These are phyloP conservation scores for Onychomys leucogaster DNA, from an alignment of 2,797 vertebrate genomes.

Conservation along the genomic window DNA sequence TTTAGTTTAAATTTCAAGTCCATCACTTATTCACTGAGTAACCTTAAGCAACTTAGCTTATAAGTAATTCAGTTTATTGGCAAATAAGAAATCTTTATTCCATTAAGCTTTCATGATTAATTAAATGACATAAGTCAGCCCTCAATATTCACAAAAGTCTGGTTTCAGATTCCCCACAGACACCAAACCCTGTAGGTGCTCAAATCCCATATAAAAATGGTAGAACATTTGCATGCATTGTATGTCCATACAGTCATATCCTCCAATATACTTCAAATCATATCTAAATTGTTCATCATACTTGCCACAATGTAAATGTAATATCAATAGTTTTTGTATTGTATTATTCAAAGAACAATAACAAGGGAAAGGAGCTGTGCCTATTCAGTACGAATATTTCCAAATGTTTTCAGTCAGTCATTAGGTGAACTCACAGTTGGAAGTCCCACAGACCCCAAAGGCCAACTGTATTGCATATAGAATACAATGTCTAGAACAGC, in stretches of 20 bases:
- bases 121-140: not conserved
- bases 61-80: not conserved
- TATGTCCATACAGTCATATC: not conserved
- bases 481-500: not conserved
- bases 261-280: not conserved
- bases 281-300: not conserved
- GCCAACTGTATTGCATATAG: not conserved
- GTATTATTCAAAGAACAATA: not conserved
- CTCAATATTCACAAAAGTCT: not conserved
- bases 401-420: not conserved
- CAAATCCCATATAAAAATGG: not conserved
- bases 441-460: not conserved
- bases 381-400: not conserved
- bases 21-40: not conserved
- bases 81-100: constrained; percentile 1
- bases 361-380: not conserved
- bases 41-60: not conserved
- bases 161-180: not conserved
- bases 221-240: not conserved
- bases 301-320: not conserved
- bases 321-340: not conserved
- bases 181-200: not conserved
- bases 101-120: not conserved
- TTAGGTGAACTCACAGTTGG: not conserved
- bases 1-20: not conserved